A percentile compares a stretch with the other conserved stretches of the same genome.
Conservation (phyloP, 2,113 vertebrate species). For the Psettodes erumei region DNA sequence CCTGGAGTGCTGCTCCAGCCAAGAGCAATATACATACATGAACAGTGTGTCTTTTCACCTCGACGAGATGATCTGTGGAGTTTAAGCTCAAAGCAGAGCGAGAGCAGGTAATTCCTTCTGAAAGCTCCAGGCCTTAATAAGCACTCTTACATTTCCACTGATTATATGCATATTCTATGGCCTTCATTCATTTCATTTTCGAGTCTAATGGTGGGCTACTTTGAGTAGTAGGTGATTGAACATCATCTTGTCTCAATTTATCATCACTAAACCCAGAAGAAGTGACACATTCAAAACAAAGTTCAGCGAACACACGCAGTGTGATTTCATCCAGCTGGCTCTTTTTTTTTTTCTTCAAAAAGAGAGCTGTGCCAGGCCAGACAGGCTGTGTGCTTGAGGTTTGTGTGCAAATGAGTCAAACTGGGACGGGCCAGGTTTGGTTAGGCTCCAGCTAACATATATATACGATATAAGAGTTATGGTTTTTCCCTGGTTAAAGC, state of each 20-base stretch:
- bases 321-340: slow-evolving; percentile 21
- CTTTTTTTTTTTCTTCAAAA: slow-evolving; percentile 23
- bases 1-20: slow-evolving; percentile 2
- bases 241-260: slow-evolving; percentile 20
- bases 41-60: slow-evolving; percentile 24
- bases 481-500: slow-evolving; percentile 13
- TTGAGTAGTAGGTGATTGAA: slow-evolving; percentile 8
- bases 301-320: not conserved
- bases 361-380: slow-evolving; percentile 16
- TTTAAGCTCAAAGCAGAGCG: slow-evolving; percentile 9
- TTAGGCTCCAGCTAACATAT: slow-evolving; percentile 28
- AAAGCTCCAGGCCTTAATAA: slow-evolving; percentile 8
- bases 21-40: slow-evolving; percentile 35
- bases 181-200: slow-evolving; percentile 19
- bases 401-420: slow-evolving; percentile 46
- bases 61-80: not conserved
- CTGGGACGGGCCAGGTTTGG: slow-evolving; percentile 30
- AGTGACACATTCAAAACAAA: slow-evolving; percentile 7
- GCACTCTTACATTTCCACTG: slow-evolving; percentile 15
- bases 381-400: slow-evolving; percentile 29
- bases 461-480: slow-evolving; percentile 42
- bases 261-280: slow-evolving; percentile 28
- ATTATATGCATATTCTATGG: not conserved
- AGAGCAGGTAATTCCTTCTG: not conserved
- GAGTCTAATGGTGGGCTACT: not conserved